Evolutionary conservation across 2,797 vertebrate species (phyloP), one percentile per base, ranked within the genome.

Genomic region (Coracias cyanogaster): DNA sequence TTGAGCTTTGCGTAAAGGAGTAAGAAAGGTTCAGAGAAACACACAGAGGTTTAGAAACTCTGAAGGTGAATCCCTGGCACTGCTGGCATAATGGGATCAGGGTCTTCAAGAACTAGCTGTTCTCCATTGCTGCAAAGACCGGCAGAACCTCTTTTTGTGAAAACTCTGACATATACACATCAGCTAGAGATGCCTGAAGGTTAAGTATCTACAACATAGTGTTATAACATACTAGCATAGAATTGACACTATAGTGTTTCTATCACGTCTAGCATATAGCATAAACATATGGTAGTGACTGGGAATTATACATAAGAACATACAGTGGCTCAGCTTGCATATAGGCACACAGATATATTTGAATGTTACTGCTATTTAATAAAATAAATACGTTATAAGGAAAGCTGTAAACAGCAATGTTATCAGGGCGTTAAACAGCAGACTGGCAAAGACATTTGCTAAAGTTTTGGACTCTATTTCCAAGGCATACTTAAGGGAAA

Each of bases 381-480:
- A 49, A 90, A 93, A 83, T 62, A 62, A 83, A 86, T 86, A 76
- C 10, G 18, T 16, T 0, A 39, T 69, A 61, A 12, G 13, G 20
- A 76, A 86, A 12, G 28, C n/a, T 95, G 79, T 74, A 92, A 95
- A 82, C 26, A 92, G 18, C 33, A 66, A 10, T 29, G 17, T 62
- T 90, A n/a, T 18, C 31, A 58, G 52, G n/a, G n/a, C 33, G 78
- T 91, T 92, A 87, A 94, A 94, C 90, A 79, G 61, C 45, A 71
- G 84, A 79, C 35, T 19, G 20, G 61, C 8, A 29, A 94, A 96
- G 64, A 78, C 26, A 78, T 72, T 69, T 61, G 16, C 51, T 84
- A 12, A 92, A 94, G 49, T 48, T 92, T 95, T 71, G 49, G 41
- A 51, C 54, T 89, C 79, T 87, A 46, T 82, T 94, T 92, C 70